Evolutionary conservation across 2,888 invertebrate genomes (phyloP), one percentile per base, ranked within the genome.

Genomic region (Resseliella maxima): DNA sequence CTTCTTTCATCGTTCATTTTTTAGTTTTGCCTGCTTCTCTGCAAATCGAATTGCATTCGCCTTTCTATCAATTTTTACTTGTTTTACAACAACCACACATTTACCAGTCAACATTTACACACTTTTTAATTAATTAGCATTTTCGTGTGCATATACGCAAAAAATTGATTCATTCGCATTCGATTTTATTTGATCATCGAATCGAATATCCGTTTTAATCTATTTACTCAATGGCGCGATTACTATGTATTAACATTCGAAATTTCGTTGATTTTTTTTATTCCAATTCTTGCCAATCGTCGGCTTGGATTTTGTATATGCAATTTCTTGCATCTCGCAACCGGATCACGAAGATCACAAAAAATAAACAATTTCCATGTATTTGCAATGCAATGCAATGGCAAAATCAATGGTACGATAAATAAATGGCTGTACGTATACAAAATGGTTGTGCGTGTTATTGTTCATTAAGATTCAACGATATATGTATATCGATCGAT

Each of bases 131-230:
- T 50, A 50, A 50, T 50, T 50, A 50, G 21, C 50, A 15, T 50
- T 8, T 50, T 2, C 2, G 50, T 21, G 6, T 50, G 50, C 21
- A 50, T 50, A 18, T 50, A 21, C 21, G 50, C 50, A 18, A 12
- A 50, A 50, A 6, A 50, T 18, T 2, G 50, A 41, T 8, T 12
- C 5, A 41, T 59, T 59, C 5, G 18, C 2, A 59, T 59, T 59
- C 24, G 59, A 24, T 59, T 18, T 24, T 3, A 21, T 12, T 72
- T 31, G 72, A 72, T 72, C 31, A 2, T n/a, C 18, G 6, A 38
- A 83, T 83, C 8, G 18, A 38, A 83, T 83, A 83, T 83, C 83
- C 83, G 83, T 83, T 83, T 83, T 83, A 83, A 38, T 83, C 83
- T 38, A 83, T 38, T 83, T 83, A 83, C n/a, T 38, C 83, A 83